These are phyloP conservation scores for Unio delphinus DNA, from an alignment of 2,888 invertebrate genomes.

Conservation along the genomic window DNA sequence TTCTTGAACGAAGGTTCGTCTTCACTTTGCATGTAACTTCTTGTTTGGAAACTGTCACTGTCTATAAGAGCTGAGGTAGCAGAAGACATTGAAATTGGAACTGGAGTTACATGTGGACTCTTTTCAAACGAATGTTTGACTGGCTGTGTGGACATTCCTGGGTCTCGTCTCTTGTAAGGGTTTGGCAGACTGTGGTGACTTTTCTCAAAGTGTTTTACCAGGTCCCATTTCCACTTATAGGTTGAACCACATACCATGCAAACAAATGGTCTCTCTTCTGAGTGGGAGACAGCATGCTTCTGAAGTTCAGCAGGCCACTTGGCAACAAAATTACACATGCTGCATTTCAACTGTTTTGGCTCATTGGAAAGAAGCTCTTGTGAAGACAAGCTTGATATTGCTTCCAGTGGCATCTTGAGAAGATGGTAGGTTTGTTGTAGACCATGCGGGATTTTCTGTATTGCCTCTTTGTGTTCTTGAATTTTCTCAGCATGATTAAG, in stretches of 20 bases:
- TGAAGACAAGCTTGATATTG: slow-evolving; percentile 50
- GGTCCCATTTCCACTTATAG: slow-evolving; percentile 71
- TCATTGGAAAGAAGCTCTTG: slow-evolving; percentile 49
- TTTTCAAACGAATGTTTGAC: neutral
- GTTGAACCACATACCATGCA: slow-evolving; percentile 69
- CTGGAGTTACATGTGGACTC: slow-evolving; percentile 11
- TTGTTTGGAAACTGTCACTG: slow-evolving; percentile 18
- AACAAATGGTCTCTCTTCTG: slow-evolving; percentile 65
- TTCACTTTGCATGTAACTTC: slow-evolving; percentile 17
- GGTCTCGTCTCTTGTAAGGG: slow-evolving; percentile 66
- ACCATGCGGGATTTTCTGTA: slow-evolving; percentile 64
- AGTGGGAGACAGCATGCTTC: slow-evolving; percentile 69
- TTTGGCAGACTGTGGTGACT: slow-evolving; percentile 66
- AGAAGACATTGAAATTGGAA: slow-evolving; percentile 27
- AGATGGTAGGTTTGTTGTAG: slow-evolving; percentile 64
- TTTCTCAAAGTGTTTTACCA: slow-evolving; percentile 70
- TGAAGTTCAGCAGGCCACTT: slow-evolving; percentile 69
- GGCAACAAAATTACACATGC: slow-evolving; percentile 68
- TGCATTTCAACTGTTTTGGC: slow-evolving; percentile 64
- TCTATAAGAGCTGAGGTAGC: slow-evolving; percentile 41
- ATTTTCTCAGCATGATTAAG: slow-evolving; percentile 59
- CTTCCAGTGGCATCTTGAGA: slow-evolving; percentile 60
- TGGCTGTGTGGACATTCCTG: slow-evolving; percentile 26
- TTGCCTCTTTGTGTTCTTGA: slow-evolving; percentile 60
- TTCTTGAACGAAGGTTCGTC: slow-evolving; percentile 32